Conservation (phyloP, 92 coral and sea anemone species). For the Epizoanthus ramosus region DNA sequence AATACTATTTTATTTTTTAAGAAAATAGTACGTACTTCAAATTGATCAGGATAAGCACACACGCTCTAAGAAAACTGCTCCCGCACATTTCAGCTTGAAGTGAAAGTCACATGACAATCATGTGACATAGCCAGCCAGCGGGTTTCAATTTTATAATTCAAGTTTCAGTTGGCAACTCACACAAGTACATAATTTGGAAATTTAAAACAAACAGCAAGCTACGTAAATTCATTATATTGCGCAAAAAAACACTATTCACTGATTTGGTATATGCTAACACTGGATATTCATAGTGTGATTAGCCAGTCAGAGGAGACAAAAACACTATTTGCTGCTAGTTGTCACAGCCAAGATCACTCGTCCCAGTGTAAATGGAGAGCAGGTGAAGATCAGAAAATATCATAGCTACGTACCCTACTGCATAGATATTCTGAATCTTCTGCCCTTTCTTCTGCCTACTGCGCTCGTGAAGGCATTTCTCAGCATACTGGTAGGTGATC, state of each 20-base stretch:
- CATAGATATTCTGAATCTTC: conserved; percentile 49
- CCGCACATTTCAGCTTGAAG: conserved; percentile 15
- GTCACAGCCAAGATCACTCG: neutral
- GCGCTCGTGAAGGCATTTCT: conserved; percentile 57
- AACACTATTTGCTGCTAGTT: no score
- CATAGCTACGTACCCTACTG: conserved; percentile 63
- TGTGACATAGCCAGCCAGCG: conserved; percentile 11
- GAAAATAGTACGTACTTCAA: conserved; percentile 3
- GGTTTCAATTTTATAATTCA: neutral
- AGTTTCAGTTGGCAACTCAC: no score
- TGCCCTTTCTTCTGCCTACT: conserved; percentile 21
- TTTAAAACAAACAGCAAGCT: no score
- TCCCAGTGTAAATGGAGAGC: neutral
- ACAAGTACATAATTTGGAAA: no score
- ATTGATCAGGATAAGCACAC: conserved; percentile 13
- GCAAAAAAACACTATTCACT: no score
- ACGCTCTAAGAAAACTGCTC: conserved; percentile 14
- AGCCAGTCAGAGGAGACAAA: no score
- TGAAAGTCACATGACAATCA: conserved; percentile 15
- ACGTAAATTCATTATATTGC: no score
- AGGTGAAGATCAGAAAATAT: neutral
- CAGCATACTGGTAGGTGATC: conserved; percentile 75
- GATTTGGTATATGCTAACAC: no score
- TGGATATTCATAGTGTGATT: no score
- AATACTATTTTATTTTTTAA: neutral